Conservation (phyloP, 2,888 invertebrate species). For the Fragum whitleyi region DNA sequence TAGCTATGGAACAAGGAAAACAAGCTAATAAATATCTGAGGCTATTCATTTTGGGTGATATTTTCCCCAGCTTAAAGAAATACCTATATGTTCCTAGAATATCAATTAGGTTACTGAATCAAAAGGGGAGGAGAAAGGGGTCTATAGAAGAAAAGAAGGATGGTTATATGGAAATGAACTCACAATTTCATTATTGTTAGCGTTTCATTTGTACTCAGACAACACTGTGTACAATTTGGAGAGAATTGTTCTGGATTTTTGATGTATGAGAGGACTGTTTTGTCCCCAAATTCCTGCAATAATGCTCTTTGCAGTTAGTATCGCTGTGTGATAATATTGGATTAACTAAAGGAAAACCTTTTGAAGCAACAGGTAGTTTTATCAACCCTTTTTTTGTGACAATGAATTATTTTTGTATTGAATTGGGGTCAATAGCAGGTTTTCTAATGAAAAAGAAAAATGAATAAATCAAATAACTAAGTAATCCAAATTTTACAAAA, state of each 20-base stretch:
- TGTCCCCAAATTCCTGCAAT: too few species aligned
- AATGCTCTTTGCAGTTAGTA: too few species aligned
- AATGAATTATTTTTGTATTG: too few species aligned
- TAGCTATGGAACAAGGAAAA: not conserved
- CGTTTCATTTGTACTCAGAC: slow-evolving; percentile 17
- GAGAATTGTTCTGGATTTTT: not conserved
- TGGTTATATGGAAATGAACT: slow-evolving; percentile 25
- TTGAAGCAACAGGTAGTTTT: not conserved
- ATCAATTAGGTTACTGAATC: not conserved
- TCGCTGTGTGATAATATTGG: too few species aligned
- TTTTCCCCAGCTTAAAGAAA: not conserved
- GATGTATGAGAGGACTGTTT: not conserved
- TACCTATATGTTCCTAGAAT: not conserved
- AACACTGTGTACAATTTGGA: slow-evolving; percentile 2
- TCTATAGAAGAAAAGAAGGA: not conserved
- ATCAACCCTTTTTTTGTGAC: too few species aligned
- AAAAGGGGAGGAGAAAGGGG: not conserved
- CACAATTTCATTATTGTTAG: slow-evolving; percentile 27
- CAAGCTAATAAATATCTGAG: not conserved
- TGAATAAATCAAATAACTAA: too few species aligned
- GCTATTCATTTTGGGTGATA: not conserved
- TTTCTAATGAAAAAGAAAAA: too few species aligned
- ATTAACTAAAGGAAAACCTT: not conserved
- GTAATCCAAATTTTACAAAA: too few species aligned
- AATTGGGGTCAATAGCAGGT: too few species aligned